Evolutionary conservation across 2,888 invertebrate genomes (phyloP), one percentile per base, ranked within the genome.

Genomic region (Hypena proboscidalis): DNA sequence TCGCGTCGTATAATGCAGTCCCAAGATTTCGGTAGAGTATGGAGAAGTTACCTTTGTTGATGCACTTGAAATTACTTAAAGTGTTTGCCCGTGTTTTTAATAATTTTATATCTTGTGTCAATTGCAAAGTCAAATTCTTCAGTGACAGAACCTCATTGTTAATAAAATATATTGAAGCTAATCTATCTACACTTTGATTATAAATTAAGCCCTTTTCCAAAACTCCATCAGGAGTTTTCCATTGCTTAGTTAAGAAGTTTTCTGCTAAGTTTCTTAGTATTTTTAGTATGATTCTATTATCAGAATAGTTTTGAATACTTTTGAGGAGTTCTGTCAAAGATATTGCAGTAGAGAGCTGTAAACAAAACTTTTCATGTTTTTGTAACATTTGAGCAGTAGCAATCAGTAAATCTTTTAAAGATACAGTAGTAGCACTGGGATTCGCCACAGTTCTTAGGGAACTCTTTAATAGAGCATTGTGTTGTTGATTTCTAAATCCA

Each of bases 21-120:
- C 95, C 95, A 1, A 96, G 64, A 48, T 93, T 93, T 57, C 93
- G 92, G 63, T 93, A 95, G 2, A 96, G 77, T 56, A 95, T 82
- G 4, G 94, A 92, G 64, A 96, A 95, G 73, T 93, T 95, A 0
- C 79, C 81, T 75, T 93, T 95, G 55, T 92, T 93, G 34, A 96
- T 93, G 38, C 94, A 93, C 15, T 93, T 92, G 41, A 95, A 92
- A 33, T 92, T 92, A 22, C 75, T 80, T 7, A 96, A 78, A 1
- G 85, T 84, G 66, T 92, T 93, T 51, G 93, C 92, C 51, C 92
- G 92, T 10, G 83, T 86, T 64, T 92, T 91, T 7, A 95, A 79
- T 7, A 81, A 72, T 34, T 82, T 75, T 3, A 92, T 92, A 77
- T 96, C 94, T 1, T 89, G 85, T 4, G 92, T 90, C 54, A 93